phyloP scores from a whole-genome alignment of 2,888 invertebrate species.

The Horisme vitalbata region DNA sequence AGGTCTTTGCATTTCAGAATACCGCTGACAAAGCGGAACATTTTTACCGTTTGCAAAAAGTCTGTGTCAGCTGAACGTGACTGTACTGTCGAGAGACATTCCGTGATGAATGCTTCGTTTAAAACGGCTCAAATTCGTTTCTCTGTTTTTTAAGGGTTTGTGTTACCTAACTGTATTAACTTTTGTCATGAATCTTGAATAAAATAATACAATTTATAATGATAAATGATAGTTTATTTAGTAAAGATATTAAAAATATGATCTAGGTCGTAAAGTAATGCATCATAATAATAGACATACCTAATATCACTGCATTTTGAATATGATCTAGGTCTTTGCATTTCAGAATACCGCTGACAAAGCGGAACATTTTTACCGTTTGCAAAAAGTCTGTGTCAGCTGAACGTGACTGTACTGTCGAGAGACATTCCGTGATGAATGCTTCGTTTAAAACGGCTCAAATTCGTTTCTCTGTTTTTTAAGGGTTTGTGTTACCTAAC shows the following conservation, averaged over 20 bases:
- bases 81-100: conserved; percentile 10
- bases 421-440: conserved; percentile 14
- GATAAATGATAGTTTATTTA: too few species aligned
- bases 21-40: not conserved
- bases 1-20: not conserved
- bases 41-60: conserved; percentile 8
- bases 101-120: conserved; percentile 16
- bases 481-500: too few species aligned
- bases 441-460: conserved; percentile 12
- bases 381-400: conserved; percentile 6
- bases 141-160: too few species aligned
- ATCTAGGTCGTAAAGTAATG: too few species aligned
- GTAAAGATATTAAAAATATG: too few species aligned
- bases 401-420: conserved; percentile 12
- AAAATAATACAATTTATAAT: too few species aligned
- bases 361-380: conserved; percentile 3
- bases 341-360: not conserved
- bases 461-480: too few species aligned
- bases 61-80: conserved; percentile 9
- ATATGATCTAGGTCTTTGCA: not conserved
- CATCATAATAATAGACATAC: too few species aligned
- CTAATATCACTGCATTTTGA: too few species aligned
- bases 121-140: conserved; percentile 14
- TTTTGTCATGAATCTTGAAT: too few species aligned
- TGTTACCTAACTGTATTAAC: conserved; percentile 4